Percentiles rank a stretch among this genome's conserved stretches.
Evolutionary conservation across 2,797 vertebrate species (phyloP).

Genomic region (Phrynocephalus guinanensis): DNA sequence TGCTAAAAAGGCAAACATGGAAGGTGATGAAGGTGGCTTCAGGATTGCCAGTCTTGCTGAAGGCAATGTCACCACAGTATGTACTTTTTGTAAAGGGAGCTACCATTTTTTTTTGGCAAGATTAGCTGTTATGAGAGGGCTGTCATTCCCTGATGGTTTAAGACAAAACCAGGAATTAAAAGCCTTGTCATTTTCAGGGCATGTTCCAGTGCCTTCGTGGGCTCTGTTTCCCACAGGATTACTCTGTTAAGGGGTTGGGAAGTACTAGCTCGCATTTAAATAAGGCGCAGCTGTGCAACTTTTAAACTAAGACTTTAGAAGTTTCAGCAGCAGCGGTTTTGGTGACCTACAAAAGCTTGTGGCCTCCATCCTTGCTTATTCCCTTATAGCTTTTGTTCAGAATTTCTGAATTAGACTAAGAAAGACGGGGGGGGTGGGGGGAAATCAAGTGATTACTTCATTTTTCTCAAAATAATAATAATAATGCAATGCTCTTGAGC

Average conservation of each 20-base stretch:
- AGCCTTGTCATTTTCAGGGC: not conserved
- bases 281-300: not conserved
- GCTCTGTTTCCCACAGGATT: not conserved
- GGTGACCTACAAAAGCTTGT: not conserved
- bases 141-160: not conserved
- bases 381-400: constrained; percentile 34
- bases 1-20: constrained; percentile 83
- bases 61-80: constrained; percentile 88
- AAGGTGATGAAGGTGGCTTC: constrained; percentile 81
- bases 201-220: not conserved
- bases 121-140: not conserved
- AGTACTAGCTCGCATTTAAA: not conserved
- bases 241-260: not conserved
- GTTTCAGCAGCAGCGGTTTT: not conserved
- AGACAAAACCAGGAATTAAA: not conserved
- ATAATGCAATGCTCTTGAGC: not conserved
- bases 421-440: not conserved
- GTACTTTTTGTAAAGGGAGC: constrained; percentile 54
- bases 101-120: not conserved
- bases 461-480: constrained; percentile 39
- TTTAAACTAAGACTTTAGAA: not conserved
- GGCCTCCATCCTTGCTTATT: not conserved
- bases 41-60: constrained; percentile 85
- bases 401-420: constrained; percentile 4
- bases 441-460: not conserved